Evolutionary conservation across 2,113 vertebrate species (phyloP).

Genomic region (Promerops cafer): DNA sequence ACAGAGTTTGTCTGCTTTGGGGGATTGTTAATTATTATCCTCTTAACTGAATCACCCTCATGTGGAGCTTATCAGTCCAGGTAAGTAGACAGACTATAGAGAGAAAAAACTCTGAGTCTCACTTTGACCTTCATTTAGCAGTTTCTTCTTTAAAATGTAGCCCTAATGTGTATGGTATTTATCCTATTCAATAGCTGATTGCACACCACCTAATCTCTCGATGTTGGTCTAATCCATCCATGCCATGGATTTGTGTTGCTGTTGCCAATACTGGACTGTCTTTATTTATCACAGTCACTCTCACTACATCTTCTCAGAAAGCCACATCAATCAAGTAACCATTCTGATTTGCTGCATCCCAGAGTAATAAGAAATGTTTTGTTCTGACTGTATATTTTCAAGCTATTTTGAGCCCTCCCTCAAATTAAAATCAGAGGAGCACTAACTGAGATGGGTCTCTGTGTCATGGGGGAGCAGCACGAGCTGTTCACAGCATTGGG

Average conservation of each 20-base stretch:
- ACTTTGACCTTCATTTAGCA: neutral
- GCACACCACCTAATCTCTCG: neutral
- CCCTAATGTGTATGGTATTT: neutral
- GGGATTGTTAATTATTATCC: constrained; percentile 31
- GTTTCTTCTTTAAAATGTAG: neutral
- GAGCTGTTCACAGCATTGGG: neutral
- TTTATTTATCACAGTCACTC: neutral
- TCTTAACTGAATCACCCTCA: constrained; percentile 7
- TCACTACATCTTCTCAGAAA: neutral
- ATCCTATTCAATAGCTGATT: neutral
- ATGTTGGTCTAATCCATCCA: neutral
- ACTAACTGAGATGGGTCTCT: neutral
- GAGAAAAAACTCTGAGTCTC: neutral
- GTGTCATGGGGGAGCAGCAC: neutral
- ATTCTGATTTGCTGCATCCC: neutral
- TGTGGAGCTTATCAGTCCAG: constrained; percentile 2
- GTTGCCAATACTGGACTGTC: neutral
- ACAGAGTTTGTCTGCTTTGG: neutral
- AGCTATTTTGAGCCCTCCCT: neutral
- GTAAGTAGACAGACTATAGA: neutral
- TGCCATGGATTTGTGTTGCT: neutral
- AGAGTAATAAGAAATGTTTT: neutral
- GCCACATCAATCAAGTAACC: neutral
- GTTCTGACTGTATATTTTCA: neutral
- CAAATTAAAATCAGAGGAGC: neutral